Base-by-base conservation (phyloP, 2,888 invertebrate genomes). In the Spatulosminthurus flaviceps region DNA sequence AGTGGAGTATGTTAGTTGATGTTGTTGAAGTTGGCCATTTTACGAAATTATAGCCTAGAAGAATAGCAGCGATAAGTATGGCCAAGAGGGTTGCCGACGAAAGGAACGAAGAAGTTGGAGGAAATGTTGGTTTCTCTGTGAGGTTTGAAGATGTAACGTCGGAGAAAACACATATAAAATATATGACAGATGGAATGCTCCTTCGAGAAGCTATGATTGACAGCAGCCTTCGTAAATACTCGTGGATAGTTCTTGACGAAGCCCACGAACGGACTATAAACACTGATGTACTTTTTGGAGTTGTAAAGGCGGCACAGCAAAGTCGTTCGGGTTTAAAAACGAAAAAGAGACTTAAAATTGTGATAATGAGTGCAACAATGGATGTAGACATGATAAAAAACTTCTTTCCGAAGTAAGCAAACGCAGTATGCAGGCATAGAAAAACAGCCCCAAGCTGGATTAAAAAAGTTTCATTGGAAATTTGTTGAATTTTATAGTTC, bases 251-350 rank as follows among this genome's bases (percentile, higher is more conserved):
- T 86, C 88, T 98, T 83, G 98, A 98, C 88, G 98, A 98, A 88
- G 97, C 96, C 42, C 98, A 98, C 87, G 98, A 98, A 88, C 90
- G 98, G 66, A 97, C 97, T 1, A 92, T 98, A 0, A 94, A 95
- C 86, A 97, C 96, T 1, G 98, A 98, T 89, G 92, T 98, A 0
- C 89, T 98, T 0, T 95, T 98, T 89, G 97, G 97, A 0, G 93
- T 98, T 86, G 94, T 96, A 0, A 95, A 96, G 88, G 89, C 92
- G 83, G 96, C 96, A 0, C 97, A 97, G 87, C 91, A 90, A 85
- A 90, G 92, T 83, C 90, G 96, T 79, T 83, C 86, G 24, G 90
- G 88, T 86, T 89, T 90, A 61, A 90, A 90, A 85, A 91, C 91
- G 80, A 77, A 81, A 28, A 79, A 81, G 22, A 21, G 73, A 66